Evolutionary conservation across 1,140 invertebrate species (phyloP), one percentile per base, ranked within the genome.

Genomic region (Micrasema minimum): DNA sequence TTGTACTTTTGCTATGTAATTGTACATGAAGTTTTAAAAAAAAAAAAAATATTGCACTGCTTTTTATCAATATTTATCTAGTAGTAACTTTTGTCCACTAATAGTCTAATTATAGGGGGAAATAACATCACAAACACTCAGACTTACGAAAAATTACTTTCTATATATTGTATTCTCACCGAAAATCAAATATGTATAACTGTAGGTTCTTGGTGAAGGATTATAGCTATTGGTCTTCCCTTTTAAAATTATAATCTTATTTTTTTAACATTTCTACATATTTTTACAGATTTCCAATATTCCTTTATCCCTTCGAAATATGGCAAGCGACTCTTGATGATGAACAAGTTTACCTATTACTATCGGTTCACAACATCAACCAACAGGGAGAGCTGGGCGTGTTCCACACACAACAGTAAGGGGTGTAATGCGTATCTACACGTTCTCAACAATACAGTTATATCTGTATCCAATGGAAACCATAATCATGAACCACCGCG

Each of bases 401-500:
- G 41, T n/a, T 43, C 41, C 41, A 43, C 41, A n/a, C 12, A 43
- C 6, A 43, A 43, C 12, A 43, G 16, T 14, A n/a, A 14, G 12
- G 16, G 16, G 12, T 43, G 41, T 9, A 12, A 43, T 11, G 12
- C 16, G n/a, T n/a, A n/a, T n/a, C n/a, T n/a, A n/a, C n/a, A n/a
- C 41, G 12, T 43, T 43, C 12, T 43, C 16, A 43, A 43, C 16
- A 14, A 6, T 14, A 14, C 12, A 6, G 7, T n/a, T 4, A 14
- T 43, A 0, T 43, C 41, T n/a, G 12, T 14, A 11, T n/a, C 2
- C 12, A 1, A n/a, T n/a, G 23, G 18, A 6, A 59, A 1, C 10
- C 55, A 59, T 16, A 59, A 2, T 41, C 55, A 59, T 20, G 14
- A 59, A 6, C 55, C 55, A 9, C 55, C 55, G 1, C 37, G 14